Evolutionary conservation across 64 coral and sea anemone genomes (phyloP), one percentile per base, ranked within the genome.

Genomic region (Orbicella faveolata): DNA sequence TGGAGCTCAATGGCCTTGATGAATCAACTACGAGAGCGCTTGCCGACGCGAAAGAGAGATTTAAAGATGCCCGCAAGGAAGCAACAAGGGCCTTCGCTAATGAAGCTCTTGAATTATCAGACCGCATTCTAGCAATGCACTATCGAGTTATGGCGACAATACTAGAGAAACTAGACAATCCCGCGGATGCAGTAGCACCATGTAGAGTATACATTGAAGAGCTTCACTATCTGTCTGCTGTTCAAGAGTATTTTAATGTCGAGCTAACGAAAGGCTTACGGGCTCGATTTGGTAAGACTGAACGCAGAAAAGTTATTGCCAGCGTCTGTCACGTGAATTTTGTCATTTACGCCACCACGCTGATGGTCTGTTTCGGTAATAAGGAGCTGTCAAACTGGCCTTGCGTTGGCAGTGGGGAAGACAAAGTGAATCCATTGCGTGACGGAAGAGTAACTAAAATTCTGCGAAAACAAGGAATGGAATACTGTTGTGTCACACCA

Each of bases 311-410:
- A 62, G 13, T 90, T 20, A 39, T 90, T 81, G 20, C 78, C 36
- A 34, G 4, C 4, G 39, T 41, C 39, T 41, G 39, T 41, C 39
- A 41, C 39, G 39, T 41, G 39, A 41, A 41, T 41, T 41, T 41
- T 41, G 51, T 90, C 2, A 63, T 90, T 23, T 75, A 90, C 26
- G 54, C 15, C 17, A 54, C 74, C 41, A 75, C 89, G 34, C 78
- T 39, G 51, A 82, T 90, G 48, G 48, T 57, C 48, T 33, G 51
- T 20, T 63, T 77, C 36, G 75, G 75, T 36, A 77, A 77, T 1
- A 18, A 77, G 75, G 75, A 41, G 33, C 75, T 39, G 39, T 36
- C 36, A 77, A 77, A 77, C 36, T 87, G 74, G 73, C 90, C 90
- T 57, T 63, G 61, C 33, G 69, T 92, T 30, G 69, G 41, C 19